Base-by-base conservation (phyloP, 2,113 vertebrate species). In the Syngnathus typhle region DNA sequence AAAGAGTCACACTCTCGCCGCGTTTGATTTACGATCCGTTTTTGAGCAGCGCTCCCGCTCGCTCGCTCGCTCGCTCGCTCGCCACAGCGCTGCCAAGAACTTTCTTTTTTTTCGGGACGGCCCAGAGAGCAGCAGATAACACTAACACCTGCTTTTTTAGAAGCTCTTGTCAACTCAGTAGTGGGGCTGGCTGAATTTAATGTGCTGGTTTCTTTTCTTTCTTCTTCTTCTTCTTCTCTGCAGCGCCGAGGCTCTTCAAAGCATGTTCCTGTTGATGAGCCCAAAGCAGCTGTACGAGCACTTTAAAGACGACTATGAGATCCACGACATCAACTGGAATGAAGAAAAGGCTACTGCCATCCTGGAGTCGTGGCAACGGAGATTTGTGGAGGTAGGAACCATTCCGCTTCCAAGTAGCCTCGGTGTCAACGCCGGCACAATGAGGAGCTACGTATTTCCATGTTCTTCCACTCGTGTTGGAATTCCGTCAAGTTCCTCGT, bases 211-310 rank as follows among this genome's bases (percentile, higher is more conserved):
- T 68, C 46, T 71, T 65, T 79, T 67, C 83, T 39, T 32, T 51
- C 37, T 75, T 73, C 74, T 38, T 13, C 9, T 32, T 32, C 27
- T 32, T 32, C 27, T 32, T 32, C 36, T 52, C 12, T 60, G 32
- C 88, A 99, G 97, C 16, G 96, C 96, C 0, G 95, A 98, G 88
- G 97, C 97, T 79, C 90, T 99, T 70, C 97, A 99, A 88, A 98
- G 93, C 81, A 98, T 97, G 91, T 98, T 96, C 90, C 93, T 98
- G 78, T 91, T 99, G 65, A 99, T 99, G 97, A 99, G 97, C 72
- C 94, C 96, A 7, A 95, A 94, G 68, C 97, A 99, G 88, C 93
- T 98, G 21, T 98, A 94, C 0, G 95, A 98, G 84, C 96, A 98
- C 87, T 99, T 96, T 90, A 95, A 95, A 79, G 96, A 96, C 0